Evolutionary conservation across 2,888 invertebrate genomes (phyloP).

Genomic region (Pardosa pseudoannulata): DNA sequence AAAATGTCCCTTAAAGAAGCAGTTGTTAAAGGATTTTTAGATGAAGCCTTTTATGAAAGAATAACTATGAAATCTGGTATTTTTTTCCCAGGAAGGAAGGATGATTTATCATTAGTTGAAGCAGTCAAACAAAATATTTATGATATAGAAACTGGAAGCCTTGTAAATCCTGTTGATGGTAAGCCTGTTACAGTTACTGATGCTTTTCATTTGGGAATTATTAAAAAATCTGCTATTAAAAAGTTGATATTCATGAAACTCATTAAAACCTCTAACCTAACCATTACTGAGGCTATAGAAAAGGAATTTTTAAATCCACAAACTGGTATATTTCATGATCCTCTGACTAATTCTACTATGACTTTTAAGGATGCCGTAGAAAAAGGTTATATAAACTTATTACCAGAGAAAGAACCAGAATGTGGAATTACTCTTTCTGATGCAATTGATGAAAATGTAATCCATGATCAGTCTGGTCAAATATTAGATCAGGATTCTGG

Average conservation of each 20-base stretch:
- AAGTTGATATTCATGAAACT: slow-evolving; percentile 41
- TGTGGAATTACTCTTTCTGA: slow-evolving; percentile 89
- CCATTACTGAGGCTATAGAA: slow-evolving; percentile 74
- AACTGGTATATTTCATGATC: slow-evolving; percentile 85
- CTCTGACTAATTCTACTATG: slow-evolving; percentile 84
- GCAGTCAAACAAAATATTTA: slow-evolving; percentile 87
- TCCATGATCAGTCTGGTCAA: slow-evolving; percentile 87
- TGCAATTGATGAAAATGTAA: slow-evolving; percentile 89
- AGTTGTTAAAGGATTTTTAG: slow-evolving; percentile 83
- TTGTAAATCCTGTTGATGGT: slow-evolving; percentile 87
- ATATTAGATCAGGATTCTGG: slow-evolving; percentile 92
- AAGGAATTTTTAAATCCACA: slow-evolving; percentile 77
- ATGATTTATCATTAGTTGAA: slow-evolving; percentile 83
- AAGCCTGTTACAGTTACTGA: slow-evolving; percentile 82
- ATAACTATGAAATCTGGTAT: slow-evolving; percentile 89
- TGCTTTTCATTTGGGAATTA: slow-evolving; percentile 78
- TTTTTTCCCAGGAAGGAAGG: slow-evolving; percentile 82
- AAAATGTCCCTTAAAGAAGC: slow-evolving; percentile 76
- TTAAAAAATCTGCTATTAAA: slow-evolving; percentile 55
- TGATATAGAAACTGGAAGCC: slow-evolving; percentile 79
- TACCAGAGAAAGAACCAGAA: slow-evolving; percentile 74
- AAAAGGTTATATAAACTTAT: slow-evolving; percentile 50
- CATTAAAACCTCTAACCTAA: slow-evolving; percentile 36
- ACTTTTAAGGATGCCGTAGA: slow-evolving; percentile 85
- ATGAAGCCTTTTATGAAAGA: slow-evolving; percentile 82